Evolutionary conservation across 2,888 invertebrate genomes (phyloP), one percentile per base, ranked within the genome.

Genomic region (Microplitis deprimator): DNA sequence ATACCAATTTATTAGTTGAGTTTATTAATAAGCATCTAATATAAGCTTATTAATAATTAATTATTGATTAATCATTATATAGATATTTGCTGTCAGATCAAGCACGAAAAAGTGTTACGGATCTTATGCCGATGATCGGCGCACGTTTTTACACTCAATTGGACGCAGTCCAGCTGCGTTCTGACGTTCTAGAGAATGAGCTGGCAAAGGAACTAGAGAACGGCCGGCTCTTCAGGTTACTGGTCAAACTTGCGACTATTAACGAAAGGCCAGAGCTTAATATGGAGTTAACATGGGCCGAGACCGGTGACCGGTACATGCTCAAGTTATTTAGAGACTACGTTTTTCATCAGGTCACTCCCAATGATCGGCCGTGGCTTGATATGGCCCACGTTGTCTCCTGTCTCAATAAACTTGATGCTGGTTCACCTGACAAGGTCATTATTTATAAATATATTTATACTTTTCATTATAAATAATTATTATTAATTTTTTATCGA

Each of bases 91-190:
- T 96, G 85, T 92, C 94, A 68, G 92, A 93, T 84, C 91, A 91
- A 84, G 86, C 90, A 76, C 92, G 95, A 83, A 94, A 96, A 86
- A 95, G 94, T 85, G 96, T 99, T 79, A 97, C 96, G 81, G 98
- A 99, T 91, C 93, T 99, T 85, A 99, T 99, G 99, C 98, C 99
- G 40, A 98, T 99, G 98, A 98, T 99, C 84, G 99, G 96, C 67
- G 98, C 98, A 67, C 92, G 98, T 77, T 99, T 98, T 91, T 99
- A 98, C 90, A 96, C 96, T 0, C 98, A 99, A 91, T 92, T 98
- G 88, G 98, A 99, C 90, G 95, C 96, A 6, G 92, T 96, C 77
- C 96, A 97, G 89, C 92, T 96, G 77, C 94, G 97, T 82, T 94
- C 95, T 68, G 99, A 99, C 89, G 93, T 95, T 68, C 92, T 98